Percentiles rank a stretch among this genome's conserved stretches.
These are phyloP conservation scores for Parapristionchus giblindavisi DNA, from an alignment of 2,888 invertebrate species.

Conservation along the genomic window DNA sequence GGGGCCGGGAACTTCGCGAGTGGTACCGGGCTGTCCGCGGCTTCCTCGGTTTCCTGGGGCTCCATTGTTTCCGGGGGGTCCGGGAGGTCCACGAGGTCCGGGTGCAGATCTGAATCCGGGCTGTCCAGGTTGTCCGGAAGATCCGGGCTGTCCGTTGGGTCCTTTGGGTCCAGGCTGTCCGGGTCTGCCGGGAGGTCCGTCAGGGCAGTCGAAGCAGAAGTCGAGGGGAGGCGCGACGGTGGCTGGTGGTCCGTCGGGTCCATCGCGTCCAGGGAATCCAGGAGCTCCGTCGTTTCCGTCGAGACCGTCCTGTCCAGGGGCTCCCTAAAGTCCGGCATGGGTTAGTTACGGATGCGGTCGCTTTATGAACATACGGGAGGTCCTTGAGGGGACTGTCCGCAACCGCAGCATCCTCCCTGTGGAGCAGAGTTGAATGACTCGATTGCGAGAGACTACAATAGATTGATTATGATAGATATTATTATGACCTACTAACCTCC, in stretches of 20 bases:
- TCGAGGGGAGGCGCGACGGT: slow-evolving; percentile 56
- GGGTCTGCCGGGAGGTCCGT: slow-evolving; percentile 58
- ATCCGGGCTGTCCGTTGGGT: slow-evolving; percentile 52
- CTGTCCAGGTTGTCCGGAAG: slow-evolving; percentile 31
- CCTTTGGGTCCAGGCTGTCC: slow-evolving; percentile 59
- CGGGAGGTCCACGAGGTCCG: slow-evolving; percentile 59
- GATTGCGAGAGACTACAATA: slow-evolving; percentile 23
- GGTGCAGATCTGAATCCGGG: slow-evolving; percentile 43
- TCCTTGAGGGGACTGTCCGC: slow-evolving; percentile 54
- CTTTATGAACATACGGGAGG: slow-evolving; percentile 40
- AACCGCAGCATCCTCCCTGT: slow-evolving; percentile 57
- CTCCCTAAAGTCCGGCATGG: slow-evolving; percentile 38
- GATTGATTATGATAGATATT: no score
- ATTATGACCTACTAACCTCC: no score
- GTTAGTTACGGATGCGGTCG: slow-evolving; percentile 7
- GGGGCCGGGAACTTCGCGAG: slow-evolving; percentile 52
- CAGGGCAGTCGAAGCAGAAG: slow-evolving; percentile 59
- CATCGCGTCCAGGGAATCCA: no score
- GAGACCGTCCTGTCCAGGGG: slow-evolving; percentile 52
- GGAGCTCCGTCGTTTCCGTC: slow-evolving; percentile 56
- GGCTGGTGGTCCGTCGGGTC: slow-evolving; percentile 60
- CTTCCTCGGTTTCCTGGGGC: slow-evolving; percentile 56
- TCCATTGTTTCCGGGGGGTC: slow-evolving; percentile 56
- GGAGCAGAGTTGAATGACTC: slow-evolving; percentile 34
- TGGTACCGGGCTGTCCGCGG: slow-evolving; percentile 58